Percentiles rank a stretch among this genome's conserved stretches.
Evolutionary conservation across 2,888 invertebrate genomes (phyloP).

Genomic region (Ceratothoa steindachneri): DNA sequence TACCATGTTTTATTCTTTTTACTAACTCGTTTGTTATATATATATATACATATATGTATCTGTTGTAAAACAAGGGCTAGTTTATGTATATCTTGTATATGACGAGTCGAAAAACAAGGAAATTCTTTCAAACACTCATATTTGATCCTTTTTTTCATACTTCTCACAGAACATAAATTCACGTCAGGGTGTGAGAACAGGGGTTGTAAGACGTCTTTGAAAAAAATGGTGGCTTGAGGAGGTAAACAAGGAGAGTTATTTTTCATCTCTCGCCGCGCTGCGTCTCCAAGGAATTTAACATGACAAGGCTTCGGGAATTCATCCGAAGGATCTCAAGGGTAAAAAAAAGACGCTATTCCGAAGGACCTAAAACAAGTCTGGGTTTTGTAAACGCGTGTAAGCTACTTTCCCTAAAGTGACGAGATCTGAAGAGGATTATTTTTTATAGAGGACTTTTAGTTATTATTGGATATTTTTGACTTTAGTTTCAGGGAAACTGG

Average conservation of each 20-base stretch:
- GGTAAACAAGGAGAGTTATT: not conserved
- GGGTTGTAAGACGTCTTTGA: not conserved
- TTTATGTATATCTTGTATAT: not conserved
- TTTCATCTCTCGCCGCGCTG: conserved; percentile 1
- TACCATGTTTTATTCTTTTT: no score
- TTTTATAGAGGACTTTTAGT: no score
- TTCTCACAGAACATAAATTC: conserved; percentile 5
- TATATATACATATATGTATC: no score
- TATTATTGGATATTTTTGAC: no score
- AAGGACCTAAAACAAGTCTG: not conserved
- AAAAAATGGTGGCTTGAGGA: not conserved
- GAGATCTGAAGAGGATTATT: no score
- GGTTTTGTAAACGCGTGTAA: no score
- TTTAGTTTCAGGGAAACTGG: no score
- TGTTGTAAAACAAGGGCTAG: not conserved
- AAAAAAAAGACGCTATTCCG: not conserved
- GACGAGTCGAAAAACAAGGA: not conserved
- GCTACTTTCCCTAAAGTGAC: no score
- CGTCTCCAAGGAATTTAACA: not conserved
- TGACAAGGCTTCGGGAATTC: conserved; percentile 5
- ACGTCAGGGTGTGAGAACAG: conserved; percentile 9
- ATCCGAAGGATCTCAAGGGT: conserved; percentile 2
- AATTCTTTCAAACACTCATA: not conserved
- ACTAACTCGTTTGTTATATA: no score
- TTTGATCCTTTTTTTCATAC: not conserved